phyloP scores from a whole-genome alignment of 2,888 invertebrate species.

The Noctua janthina region DNA sequence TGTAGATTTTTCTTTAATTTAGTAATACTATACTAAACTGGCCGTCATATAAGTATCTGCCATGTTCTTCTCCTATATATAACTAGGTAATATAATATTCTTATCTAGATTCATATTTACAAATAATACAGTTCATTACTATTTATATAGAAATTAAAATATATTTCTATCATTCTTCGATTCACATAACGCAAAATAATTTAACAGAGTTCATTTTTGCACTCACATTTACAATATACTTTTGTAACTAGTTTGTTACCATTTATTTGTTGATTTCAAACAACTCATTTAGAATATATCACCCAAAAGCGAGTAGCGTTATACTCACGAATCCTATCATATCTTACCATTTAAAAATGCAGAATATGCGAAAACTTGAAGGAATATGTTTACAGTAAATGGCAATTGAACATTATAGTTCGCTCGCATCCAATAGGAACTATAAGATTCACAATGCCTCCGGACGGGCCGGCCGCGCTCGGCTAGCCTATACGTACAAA shows the following conservation, averaged over 20 bases:
- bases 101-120: constrained; percentile 91
- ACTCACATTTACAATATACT: constrained; percentile 90
- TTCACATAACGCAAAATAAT: constrained; percentile 91
- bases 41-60: constrained; percentile 93
- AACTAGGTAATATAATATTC: constrained; percentile 91
- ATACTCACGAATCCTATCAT: constrained; percentile 88
- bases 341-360: constrained; percentile 89
- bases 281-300: constrained; percentile 90
- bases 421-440: constrained; percentile 90
- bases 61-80: constrained; percentile 91
- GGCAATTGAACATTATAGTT: constrained; percentile 91
- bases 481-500: constrained; percentile 81
- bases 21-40: constrained; percentile 93
- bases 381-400: constrained; percentile 89
- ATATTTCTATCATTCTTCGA: constrained; percentile 90
- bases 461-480: constrained; percentile 74
- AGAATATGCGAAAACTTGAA: constrained; percentile 90
- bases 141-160: constrained; percentile 90
- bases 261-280: constrained; percentile 86
- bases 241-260: constrained; percentile 87
- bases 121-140: constrained; percentile 91
- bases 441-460: constrained; percentile 90
- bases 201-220: constrained; percentile 90
- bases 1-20: constrained; percentile 89
- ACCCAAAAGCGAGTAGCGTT: constrained; percentile 89